Conservation (phyloP, 2,888 invertebrate species). For the Caradrina kadenii region DNA sequence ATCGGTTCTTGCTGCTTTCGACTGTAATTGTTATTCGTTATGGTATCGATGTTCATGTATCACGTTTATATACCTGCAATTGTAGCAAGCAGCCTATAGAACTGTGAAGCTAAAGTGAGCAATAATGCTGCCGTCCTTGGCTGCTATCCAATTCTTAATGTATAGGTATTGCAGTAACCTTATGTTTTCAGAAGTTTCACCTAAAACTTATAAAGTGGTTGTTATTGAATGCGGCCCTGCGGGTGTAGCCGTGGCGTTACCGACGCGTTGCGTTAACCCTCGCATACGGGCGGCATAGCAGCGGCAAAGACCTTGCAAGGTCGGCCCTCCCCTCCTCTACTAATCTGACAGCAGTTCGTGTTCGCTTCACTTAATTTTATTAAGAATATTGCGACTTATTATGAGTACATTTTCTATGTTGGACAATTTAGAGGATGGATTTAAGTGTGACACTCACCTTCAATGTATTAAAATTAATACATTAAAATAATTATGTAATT, state of each 20-base stretch:
- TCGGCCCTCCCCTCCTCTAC: slow-evolving; percentile 67
- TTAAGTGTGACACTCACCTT: background rate
- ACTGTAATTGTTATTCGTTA: slow-evolving; percentile 8
- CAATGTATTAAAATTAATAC: too few species aligned
- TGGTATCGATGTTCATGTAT: slow-evolving; percentile 12
- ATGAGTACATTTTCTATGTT: background rate
- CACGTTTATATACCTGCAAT: background rate
- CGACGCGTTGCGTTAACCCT: slow-evolving; percentile 65
- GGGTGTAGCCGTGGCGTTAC: slow-evolving; percentile 52
- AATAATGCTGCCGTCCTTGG: slow-evolving; percentile 49
- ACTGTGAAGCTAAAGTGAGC: slow-evolving; percentile 33
- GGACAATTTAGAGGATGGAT: background rate
- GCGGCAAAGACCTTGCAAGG: slow-evolving; percentile 83
- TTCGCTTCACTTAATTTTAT: slow-evolving; percentile 66
- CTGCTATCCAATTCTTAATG: slow-evolving; percentile 52
- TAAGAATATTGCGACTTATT: slow-evolving; percentile 49
- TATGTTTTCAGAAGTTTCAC: slow-evolving; percentile 53
- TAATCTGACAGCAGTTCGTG: slow-evolving; percentile 65
- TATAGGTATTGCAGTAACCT: slow-evolving; percentile 45
- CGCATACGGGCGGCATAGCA: slow-evolving; percentile 66
- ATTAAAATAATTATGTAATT: background rate
- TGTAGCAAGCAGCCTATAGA: slow-evolving; percentile 13
- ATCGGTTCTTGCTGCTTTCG: background rate
- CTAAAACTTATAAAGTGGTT: slow-evolving; percentile 40
- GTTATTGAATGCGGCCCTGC: slow-evolving; percentile 59